A percentile compares a stretch with the other conserved stretches of the same genome.
Conservation (phyloP, 2,113 vertebrate genomes). For the Chaenocephalus aceratus region DNA sequence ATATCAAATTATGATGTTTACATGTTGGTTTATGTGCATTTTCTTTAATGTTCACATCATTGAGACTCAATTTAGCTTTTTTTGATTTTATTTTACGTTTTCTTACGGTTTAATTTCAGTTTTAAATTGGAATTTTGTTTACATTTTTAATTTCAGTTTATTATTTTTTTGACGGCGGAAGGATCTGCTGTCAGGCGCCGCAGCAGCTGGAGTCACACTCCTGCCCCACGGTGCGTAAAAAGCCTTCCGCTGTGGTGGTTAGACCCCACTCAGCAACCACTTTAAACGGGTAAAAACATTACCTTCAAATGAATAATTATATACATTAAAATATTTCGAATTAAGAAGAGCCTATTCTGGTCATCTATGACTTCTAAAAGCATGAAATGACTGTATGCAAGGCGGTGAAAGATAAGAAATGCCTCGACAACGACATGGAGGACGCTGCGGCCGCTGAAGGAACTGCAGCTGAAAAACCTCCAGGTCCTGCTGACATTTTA, state of each 20-base stretch:
- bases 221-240: constrained; percentile 37
- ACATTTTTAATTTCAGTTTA: not conserved
- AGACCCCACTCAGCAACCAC: constrained; percentile 15
- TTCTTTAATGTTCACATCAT: not conserved
- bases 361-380: fast-evolving
- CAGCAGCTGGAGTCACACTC: constrained; percentile 29
- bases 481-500: constrained; percentile 64
- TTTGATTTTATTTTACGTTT: not conserved
- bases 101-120: not conserved
- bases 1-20: not conserved
- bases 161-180: constrained; percentile 42
- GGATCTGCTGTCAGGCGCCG: constrained; percentile 42
- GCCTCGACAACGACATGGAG: constrained; percentile 47
- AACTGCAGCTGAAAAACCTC: constrained; percentile 40
- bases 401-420: not conserved
- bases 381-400: no score
- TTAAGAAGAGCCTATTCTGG: fast-evolving
- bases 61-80: fast-evolving
- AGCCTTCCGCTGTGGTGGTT: constrained; percentile 74
- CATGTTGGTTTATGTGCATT: not conserved
- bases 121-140: not conserved
- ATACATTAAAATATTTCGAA: fast-evolving
- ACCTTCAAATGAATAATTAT: fast-evolving
- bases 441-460: constrained; percentile 19
- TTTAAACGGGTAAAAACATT: not conserved